Percentiles rank a stretch among this genome's conserved stretches.
Conservation (phyloP, 1,140 invertebrate genomes). For the Lordiphosa clarofinis region DNA sequence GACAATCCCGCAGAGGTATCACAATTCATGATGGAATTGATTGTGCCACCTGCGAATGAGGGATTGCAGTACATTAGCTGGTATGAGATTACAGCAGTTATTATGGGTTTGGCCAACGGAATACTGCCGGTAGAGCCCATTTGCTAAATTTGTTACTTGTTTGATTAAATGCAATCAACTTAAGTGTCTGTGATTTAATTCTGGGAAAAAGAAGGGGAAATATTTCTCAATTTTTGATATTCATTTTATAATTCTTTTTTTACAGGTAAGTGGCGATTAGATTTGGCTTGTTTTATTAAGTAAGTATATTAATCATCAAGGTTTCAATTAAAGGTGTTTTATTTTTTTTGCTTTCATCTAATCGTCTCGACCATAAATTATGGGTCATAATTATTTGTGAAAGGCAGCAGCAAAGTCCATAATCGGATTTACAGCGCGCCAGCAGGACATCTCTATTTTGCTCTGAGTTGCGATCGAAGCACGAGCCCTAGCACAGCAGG, state of each 20-base stretch:
- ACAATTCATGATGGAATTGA: constrained; percentile 47
- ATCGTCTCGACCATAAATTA: constrained; percentile 73
- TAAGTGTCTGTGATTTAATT: not conserved
- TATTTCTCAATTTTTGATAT: not conserved
- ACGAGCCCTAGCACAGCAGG: constrained; percentile 66
- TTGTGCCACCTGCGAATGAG: constrained; percentile 52
- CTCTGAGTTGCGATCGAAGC: constrained; percentile 32
- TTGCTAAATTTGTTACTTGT: constrained; percentile 28
- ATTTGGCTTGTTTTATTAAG: constrained; percentile 22
- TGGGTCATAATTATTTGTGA: constrained; percentile 44
- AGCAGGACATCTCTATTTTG: constrained; percentile 74
- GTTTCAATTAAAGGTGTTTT: constrained; percentile 49
- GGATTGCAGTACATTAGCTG: constrained; percentile 58
- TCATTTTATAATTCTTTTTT: constrained; percentile 21
- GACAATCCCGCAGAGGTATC: constrained; percentile 57
- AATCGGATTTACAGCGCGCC: constrained; percentile 62
- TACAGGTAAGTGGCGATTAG: constrained; percentile 62
- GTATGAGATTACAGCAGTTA: constrained; percentile 64
- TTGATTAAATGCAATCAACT: constrained; percentile 1
- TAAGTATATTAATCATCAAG: constrained; percentile 31
- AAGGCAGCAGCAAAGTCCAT: constrained; percentile 49
- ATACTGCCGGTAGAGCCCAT: constrained; percentile 58
- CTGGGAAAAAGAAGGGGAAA: not conserved
- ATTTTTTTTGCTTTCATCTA: constrained; percentile 27
- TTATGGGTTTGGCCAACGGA: constrained; percentile 52